These are phyloP conservation scores for Mylabris sibirica DNA, from an alignment of 2,888 invertebrate species.

Conservation along the genomic window DNA sequence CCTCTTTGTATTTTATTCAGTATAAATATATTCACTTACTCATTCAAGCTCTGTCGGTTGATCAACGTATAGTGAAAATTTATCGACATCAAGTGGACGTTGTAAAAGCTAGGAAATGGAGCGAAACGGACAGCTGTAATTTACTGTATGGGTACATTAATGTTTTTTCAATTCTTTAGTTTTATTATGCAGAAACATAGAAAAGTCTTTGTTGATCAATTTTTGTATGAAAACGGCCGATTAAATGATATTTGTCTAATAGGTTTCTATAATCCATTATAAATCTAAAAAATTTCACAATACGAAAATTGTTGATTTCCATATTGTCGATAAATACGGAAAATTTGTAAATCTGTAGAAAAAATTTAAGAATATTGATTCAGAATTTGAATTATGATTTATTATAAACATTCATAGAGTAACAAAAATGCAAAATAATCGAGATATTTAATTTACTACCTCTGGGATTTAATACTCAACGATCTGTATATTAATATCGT, in stretches of 20 bases:
- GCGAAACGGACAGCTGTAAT: constrained; percentile 41
- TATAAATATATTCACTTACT: not conserved
- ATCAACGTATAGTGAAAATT: constrained; percentile 36
- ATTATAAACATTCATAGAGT: not conserved
- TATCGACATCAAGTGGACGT: constrained; percentile 47
- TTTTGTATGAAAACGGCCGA: not conserved
- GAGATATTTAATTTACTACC: too few species aligned
- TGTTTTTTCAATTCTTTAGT: constrained; percentile 43
- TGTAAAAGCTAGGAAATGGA: constrained; percentile 45
- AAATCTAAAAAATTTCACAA: not conserved
- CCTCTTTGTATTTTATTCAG: not conserved
- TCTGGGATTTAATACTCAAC: too few species aligned
- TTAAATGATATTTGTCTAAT: not conserved
- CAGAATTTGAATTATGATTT: not conserved
- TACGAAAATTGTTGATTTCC: not conserved
- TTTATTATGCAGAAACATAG: constrained; percentile 47
- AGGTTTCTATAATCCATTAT: not conserved
- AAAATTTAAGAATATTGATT: too few species aligned
- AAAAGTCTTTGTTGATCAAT: constrained; percentile 10
- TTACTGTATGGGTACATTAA: constrained; percentile 42
- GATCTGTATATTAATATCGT: too few species aligned
- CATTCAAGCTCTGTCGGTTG: constrained; percentile 35
- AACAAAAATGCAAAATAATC: too few species aligned
- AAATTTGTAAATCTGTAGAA: not conserved
- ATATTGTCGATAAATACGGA: not conserved